These are phyloP conservation scores for Hydroisotoma schaefferi DNA, from an alignment of 2,888 invertebrate species.

Conservation along the genomic window DNA sequence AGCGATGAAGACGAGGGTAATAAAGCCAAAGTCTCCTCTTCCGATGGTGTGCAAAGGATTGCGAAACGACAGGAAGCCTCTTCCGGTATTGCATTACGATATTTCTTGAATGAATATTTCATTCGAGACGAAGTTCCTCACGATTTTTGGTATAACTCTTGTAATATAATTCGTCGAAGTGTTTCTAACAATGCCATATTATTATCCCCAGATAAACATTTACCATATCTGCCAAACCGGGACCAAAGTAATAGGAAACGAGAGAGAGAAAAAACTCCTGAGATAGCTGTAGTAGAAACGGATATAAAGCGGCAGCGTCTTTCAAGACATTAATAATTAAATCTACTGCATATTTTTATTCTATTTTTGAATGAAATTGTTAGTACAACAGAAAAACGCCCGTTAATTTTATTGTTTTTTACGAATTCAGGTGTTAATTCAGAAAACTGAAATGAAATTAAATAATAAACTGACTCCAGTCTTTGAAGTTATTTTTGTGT, in stretches of 20 bases:
- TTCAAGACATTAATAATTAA: not conserved
- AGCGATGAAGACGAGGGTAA: conserved; percentile 7
- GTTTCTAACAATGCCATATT: not conserved
- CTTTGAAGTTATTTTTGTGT: no score
- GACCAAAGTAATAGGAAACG: conserved; percentile 8
- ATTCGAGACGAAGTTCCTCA: conserved; percentile 9
- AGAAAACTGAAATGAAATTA: no score
- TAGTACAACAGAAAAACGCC: no score
- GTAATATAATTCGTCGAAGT: not conserved
- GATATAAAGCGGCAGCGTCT: not conserved
- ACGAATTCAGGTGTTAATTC: no score
- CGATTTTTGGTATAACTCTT: conserved; percentile 25
- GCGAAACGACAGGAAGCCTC: not conserved
- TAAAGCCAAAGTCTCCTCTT: not conserved
- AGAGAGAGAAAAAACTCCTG: not conserved
- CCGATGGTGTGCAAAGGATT: not conserved
- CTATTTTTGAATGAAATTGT: no score
- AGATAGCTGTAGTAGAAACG: not conserved
- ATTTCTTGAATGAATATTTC: conserved; percentile 14
- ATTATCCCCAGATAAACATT: conserved; percentile 18
- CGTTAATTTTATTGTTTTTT: no score
- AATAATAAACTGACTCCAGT: no score
- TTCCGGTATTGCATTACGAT: conserved; percentile 8
- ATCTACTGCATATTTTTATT: no score
- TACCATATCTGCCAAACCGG: conserved; percentile 3